Percentiles rank a stretch among this genome's conserved stretches.
These are phyloP conservation scores for Natrix natrix DNA, from an alignment of 2,797 vertebrate genomes.

Conservation along the genomic window DNA sequence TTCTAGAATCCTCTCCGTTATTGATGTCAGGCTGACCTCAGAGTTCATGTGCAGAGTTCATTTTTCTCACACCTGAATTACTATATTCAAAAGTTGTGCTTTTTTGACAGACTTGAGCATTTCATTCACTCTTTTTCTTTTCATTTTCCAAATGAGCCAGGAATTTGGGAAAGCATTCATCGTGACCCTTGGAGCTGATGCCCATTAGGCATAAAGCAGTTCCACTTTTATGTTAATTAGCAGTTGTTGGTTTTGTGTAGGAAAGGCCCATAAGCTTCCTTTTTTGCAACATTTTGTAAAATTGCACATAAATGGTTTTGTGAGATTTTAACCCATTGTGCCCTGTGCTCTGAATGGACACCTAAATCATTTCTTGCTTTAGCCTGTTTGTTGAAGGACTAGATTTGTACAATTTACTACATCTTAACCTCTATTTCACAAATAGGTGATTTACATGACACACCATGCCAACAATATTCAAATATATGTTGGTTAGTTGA, in stretches of 20 bases:
- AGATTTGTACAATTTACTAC: not conserved
- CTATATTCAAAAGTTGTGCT: not conserved
- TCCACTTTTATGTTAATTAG: not conserved
- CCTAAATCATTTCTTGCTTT: not conserved
- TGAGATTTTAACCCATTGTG: not conserved
- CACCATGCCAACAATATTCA: not conserved
- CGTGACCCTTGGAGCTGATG: not conserved
- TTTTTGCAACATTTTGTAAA: not conserved
- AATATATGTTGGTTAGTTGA: not conserved
- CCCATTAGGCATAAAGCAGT: not conserved
- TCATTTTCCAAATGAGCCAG: not conserved
- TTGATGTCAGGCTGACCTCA: too few relatives aligned
- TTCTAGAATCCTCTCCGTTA: too few relatives aligned
- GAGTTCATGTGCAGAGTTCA: not conserved
- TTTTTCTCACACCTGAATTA: not conserved
- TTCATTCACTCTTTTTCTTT: not conserved
- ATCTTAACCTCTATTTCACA: not conserved
- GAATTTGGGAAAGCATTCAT: not conserved
- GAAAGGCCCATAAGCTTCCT: not conserved
- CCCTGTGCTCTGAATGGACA: not conserved
- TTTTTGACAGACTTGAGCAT: not conserved
- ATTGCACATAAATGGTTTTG: not conserved
- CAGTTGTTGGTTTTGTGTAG: not conserved
- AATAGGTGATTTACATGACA: not conserved
- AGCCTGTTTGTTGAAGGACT: not conserved